These are phyloP conservation scores for Verasper variegatus DNA, from an alignment of 2,113 vertebrate species.

Conservation along the genomic window DNA sequence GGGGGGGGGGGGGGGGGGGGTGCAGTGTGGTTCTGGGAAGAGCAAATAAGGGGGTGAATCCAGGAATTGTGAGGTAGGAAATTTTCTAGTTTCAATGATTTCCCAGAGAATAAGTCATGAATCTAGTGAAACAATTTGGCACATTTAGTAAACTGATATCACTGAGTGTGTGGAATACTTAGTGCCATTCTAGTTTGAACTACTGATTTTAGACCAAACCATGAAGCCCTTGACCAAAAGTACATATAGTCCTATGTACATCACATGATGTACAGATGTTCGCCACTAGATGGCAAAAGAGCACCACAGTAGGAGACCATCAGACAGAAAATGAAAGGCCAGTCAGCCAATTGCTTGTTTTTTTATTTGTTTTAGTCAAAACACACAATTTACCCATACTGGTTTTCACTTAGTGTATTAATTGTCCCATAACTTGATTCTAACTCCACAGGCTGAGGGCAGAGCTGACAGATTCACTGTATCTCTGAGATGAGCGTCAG, in stretches of 20 bases:
- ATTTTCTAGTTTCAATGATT: too few relatives aligned
- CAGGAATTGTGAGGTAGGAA: too few relatives aligned
- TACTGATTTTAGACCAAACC: neutral
- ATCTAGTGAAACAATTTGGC: too few relatives aligned
- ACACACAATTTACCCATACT: slow-evolving; percentile 82
- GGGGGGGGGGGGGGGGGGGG: too few relatives aligned
- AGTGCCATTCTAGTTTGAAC: neutral
- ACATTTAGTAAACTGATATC: too few relatives aligned
- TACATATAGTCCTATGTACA: too few relatives aligned
- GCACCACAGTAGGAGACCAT: slow-evolving; percentile 4
- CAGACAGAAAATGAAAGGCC: slow-evolving; percentile 27
- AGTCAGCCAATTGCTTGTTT: slow-evolving; percentile 70
- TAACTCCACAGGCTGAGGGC: slow-evolving; percentile 66
- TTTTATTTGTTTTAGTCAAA: slow-evolving; percentile 82
- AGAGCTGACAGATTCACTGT: slow-evolving; percentile 61
- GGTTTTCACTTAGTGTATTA: slow-evolving; percentile 71
- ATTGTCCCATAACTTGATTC: slow-evolving; percentile 72
- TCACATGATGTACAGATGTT: neutral
- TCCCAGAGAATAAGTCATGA: too few relatives aligned
- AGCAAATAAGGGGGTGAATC: too few relatives aligned
- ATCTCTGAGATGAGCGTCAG: slow-evolving; percentile 58
- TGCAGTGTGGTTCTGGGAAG: too few relatives aligned
- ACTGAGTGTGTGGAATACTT: neutral
- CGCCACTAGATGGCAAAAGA: slow-evolving; percentile 65
- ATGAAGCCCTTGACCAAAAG: too few relatives aligned